Percentiles rank a stretch among this genome's conserved stretches.
Conservation (phyloP, 2,113 vertebrate species). For the Gallinago undulata region DNA sequence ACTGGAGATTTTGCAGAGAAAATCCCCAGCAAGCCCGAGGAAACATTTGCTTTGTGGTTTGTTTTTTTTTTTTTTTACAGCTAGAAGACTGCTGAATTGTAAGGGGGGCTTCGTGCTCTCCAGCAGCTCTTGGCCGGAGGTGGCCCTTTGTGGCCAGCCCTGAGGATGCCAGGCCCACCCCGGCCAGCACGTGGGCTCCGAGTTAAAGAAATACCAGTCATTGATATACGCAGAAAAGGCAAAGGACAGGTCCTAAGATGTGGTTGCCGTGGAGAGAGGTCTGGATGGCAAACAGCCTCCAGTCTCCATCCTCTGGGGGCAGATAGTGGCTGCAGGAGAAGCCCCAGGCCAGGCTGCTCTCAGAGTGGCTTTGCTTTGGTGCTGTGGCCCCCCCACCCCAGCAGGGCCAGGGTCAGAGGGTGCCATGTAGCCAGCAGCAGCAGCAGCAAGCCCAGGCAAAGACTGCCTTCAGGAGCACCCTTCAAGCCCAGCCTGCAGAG, state of each 20-base stretch:
- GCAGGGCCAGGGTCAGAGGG: not conserved
- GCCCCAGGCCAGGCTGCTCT: not conserved
- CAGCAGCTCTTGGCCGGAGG: not conserved
- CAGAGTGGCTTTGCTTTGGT: not conserved
- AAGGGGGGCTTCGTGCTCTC: not conserved
- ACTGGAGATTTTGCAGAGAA: not conserved
- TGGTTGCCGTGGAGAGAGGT: not conserved
- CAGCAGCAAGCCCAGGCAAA: not conserved
- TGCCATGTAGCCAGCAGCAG: too few species aligned
- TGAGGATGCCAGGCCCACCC: not conserved
- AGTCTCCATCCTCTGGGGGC: rapidly evolving
- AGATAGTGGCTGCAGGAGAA: not conserved
- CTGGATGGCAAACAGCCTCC: not conserved
- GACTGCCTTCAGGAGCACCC: not conserved
- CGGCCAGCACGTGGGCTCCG: not conserved
- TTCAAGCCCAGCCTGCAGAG: not conserved
- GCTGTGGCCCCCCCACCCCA: rapidly evolving
- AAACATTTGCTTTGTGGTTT: not conserved
- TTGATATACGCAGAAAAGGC: not conserved
- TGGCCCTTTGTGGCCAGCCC: not conserved
- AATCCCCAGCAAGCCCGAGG: not conserved
- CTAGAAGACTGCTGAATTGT: not conserved
- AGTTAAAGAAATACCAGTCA: not conserved
- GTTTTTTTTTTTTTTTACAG: not conserved
- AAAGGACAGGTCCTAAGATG: not conserved